A percentile compares a stretch with the other conserved stretches of the same genome.
Conservation (phyloP, 2,888 invertebrate species). For the Anarsia innoxiella region DNA sequence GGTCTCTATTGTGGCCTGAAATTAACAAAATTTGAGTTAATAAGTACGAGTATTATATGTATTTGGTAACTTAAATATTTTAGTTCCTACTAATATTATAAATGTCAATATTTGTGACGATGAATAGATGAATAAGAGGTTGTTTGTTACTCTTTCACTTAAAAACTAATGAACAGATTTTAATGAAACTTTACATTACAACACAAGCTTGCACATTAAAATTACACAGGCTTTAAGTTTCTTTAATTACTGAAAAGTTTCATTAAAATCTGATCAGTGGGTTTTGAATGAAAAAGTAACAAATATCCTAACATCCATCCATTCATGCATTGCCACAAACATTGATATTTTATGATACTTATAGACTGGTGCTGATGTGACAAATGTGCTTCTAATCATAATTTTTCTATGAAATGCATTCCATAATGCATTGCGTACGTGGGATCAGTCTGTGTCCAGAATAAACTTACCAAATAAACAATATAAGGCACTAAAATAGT, state of each 20-base stretch:
- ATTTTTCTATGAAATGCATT: too few relatives aligned
- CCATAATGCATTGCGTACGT: too few relatives aligned
- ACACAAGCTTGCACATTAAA: background rate
- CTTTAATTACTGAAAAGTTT: too few relatives aligned
- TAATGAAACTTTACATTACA: background rate
- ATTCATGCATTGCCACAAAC: background rate
- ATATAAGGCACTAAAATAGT: slow-evolving; percentile 89
- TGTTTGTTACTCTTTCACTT: background rate
- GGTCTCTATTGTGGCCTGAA: slow-evolving; percentile 79
- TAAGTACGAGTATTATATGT: background rate
- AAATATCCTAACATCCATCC: too few relatives aligned
- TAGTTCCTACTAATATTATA: background rate
- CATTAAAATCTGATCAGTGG: too few relatives aligned
- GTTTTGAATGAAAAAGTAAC: too few relatives aligned
- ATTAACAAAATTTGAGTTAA: slow-evolving; percentile 5
- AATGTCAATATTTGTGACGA: too few relatives aligned
- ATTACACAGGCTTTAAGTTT: too few relatives aligned
- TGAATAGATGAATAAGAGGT: too few relatives aligned
- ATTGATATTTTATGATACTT: background rate
- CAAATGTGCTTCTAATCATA: too few relatives aligned
- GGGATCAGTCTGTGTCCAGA: background rate
- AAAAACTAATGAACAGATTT: background rate
- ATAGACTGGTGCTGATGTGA: too few relatives aligned
- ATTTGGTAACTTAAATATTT: background rate
- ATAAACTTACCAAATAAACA: slow-evolving; percentile 82